Conservation (phyloP, 2,113 vertebrate genomes). For the Rhegmatorhina hoffmannsi region DNA sequence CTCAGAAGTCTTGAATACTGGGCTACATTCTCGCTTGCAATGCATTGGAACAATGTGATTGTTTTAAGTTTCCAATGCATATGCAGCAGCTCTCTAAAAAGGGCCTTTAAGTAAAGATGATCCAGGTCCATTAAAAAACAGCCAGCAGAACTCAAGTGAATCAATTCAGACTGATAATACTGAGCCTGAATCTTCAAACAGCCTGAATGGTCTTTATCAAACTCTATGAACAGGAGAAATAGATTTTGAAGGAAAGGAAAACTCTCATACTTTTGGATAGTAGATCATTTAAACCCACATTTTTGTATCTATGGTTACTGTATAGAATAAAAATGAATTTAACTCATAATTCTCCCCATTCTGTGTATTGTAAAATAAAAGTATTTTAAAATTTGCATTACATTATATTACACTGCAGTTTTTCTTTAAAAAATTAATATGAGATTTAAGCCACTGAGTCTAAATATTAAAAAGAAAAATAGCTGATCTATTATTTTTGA, state of each 20-base stretch:
- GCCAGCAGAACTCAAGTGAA: background rate
- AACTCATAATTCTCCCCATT: constrained; percentile 52
- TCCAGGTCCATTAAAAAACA: background rate
- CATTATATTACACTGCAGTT: constrained; percentile 60
- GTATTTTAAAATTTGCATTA: constrained; percentile 59
- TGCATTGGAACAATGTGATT: background rate
- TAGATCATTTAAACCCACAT: background rate
- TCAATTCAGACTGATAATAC: background rate
- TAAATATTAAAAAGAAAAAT: constrained; percentile 45
- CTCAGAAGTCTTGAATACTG: background rate
- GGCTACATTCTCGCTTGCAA: background rate
- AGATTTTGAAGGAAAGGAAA: constrained; percentile 20
- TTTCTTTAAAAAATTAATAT: constrained; percentile 57
- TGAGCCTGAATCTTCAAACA: background rate
- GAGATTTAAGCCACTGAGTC: constrained; percentile 32
- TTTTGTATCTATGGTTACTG: constrained; percentile 33
- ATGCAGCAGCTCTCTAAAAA: background rate
- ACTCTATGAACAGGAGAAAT: background rate
- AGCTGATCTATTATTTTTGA: background rate
- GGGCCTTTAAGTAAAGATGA: background rate
- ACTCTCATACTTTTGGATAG: background rate
- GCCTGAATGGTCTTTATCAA: background rate
- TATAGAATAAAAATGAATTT: constrained; percentile 58
- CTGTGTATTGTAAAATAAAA: constrained; percentile 55
- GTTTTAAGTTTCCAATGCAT: background rate